Conservation (phyloP, 1,140 invertebrate genomes). For the Alviniconcha marisindica region DNA sequence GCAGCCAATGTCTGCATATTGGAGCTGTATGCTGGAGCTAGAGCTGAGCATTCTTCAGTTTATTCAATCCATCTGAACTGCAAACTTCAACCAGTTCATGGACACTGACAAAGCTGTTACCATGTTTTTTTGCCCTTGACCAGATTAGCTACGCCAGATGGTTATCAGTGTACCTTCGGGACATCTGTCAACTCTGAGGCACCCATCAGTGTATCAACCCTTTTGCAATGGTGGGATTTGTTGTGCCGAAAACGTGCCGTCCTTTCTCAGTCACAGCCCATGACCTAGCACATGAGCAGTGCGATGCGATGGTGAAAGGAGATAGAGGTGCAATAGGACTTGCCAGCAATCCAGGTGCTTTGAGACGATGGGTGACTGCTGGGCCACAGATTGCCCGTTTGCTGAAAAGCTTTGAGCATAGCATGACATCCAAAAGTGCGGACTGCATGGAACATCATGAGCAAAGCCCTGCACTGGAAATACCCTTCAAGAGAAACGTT, state of each 20-base stretch:
- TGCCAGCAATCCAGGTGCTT: slow-evolving; percentile 25
- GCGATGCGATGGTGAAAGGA: slow-evolving; percentile 49
- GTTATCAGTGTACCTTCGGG: slow-evolving; percentile 33
- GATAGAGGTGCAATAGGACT: slow-evolving; percentile 56
- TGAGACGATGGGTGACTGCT: slow-evolving; percentile 38
- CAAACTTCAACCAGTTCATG: neutral
- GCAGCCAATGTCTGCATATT: neutral
- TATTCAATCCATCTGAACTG: neutral
- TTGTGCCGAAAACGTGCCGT: slow-evolving; percentile 14
- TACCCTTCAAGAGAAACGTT: too few relatives aligned
- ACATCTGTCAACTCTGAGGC: neutral
- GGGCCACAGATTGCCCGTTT: slow-evolving; percentile 40
- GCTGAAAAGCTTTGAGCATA: slow-evolving; percentile 13
- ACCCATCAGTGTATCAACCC: neutral
- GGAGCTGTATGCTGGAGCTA: neutral
- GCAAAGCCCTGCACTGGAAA: too few relatives aligned
- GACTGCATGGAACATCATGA: too few relatives aligned
- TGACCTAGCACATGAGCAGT: slow-evolving; percentile 61
- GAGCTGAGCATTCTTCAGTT: neutral
- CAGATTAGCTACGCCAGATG: slow-evolving; percentile 32
- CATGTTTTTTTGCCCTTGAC: slow-evolving; percentile 38
- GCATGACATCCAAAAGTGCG: neutral
- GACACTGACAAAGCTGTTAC: neutral
- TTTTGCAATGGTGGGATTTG: slow-evolving; percentile 17
- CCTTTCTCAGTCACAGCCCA: slow-evolving; percentile 49